Percentiles rank a stretch among this genome's conserved stretches.
These are phyloP conservation scores for Tetheella fluctuosa DNA, from an alignment of 2,888 invertebrate species.

Conservation along the genomic window DNA sequence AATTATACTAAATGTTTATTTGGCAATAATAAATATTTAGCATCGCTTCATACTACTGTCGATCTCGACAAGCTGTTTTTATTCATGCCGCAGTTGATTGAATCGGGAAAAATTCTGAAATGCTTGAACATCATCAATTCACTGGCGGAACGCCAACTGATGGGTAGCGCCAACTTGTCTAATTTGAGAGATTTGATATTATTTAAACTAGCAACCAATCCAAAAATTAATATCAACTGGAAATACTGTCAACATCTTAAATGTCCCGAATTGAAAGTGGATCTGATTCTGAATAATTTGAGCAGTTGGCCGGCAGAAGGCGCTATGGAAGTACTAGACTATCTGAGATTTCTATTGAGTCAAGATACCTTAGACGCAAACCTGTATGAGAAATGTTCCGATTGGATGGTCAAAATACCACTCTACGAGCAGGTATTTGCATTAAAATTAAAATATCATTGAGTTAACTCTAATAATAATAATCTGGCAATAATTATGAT, in stretches of 20 bases:
- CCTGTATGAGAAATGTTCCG: slow-evolving; percentile 73
- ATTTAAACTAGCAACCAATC: slow-evolving; percentile 82
- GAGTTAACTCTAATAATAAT: background rate
- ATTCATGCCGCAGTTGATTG: slow-evolving; percentile 75
- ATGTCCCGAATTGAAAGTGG: slow-evolving; percentile 76
- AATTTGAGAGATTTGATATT: slow-evolving; percentile 85
- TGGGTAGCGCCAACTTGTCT: slow-evolving; percentile 78
- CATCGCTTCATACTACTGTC: slow-evolving; percentile 84
- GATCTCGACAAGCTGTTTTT: slow-evolving; percentile 78
- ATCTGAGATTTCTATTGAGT: slow-evolving; percentile 72
- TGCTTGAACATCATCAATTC: slow-evolving; percentile 83
- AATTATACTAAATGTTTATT: slow-evolving; percentile 80
- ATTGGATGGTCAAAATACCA: slow-evolving; percentile 85
- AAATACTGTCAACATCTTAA: slow-evolving; percentile 81
- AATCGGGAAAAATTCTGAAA: slow-evolving; percentile 73
- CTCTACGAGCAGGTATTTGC: slow-evolving; percentile 84
- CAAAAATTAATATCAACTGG: slow-evolving; percentile 73
- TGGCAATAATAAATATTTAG: slow-evolving; percentile 83
- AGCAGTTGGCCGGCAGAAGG: slow-evolving; percentile 83
- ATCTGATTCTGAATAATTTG: slow-evolving; percentile 81
- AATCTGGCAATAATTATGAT: background rate
- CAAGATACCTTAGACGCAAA: slow-evolving; percentile 72
- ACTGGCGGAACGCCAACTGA: slow-evolving; percentile 83
- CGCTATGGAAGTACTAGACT: slow-evolving; percentile 78
- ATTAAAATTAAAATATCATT: background rate